phyloP scores from a whole-genome alignment of 2,113 vertebrate genomes.

The Dromiciops gliroides region DNA sequence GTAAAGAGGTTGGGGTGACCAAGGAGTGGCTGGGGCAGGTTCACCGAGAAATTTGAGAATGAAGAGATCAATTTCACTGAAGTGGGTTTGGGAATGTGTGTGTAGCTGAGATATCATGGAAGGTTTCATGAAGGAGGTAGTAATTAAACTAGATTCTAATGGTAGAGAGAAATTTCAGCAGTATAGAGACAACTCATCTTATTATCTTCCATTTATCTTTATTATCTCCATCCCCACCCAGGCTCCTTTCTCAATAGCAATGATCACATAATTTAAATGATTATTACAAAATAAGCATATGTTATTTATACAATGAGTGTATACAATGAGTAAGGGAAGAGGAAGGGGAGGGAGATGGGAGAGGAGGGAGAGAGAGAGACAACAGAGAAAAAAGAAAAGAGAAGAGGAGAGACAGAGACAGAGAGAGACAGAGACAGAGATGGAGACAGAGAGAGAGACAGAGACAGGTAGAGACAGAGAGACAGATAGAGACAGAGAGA shows the following conservation, averaged over 20 bases:
- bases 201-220: neutral
- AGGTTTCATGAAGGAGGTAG: neutral
- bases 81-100: neutral
- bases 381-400: fast-evolving
- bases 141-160: neutral
- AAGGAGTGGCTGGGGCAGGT: neutral
- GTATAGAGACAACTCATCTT: neutral
- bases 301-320: neutral
- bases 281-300: neutral
- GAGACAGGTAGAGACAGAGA: no score
- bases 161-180: neutral
- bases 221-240: neutral
- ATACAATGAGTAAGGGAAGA: neutral
- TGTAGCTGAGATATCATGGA: neutral
- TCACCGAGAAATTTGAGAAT: neutral
- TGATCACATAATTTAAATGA: neutral
- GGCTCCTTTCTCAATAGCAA: neutral
- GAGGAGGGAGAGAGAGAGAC: neutral
- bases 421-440: neutral
- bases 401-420: fast-evolving
- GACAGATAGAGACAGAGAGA: no score
- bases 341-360: neutral
- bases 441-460: no score
- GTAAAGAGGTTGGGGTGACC: neutral
- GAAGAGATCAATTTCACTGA: neutral